phyloP scores from a whole-genome alignment of 2,797 vertebrate species.

The Diglossa cyanea region DNA sequence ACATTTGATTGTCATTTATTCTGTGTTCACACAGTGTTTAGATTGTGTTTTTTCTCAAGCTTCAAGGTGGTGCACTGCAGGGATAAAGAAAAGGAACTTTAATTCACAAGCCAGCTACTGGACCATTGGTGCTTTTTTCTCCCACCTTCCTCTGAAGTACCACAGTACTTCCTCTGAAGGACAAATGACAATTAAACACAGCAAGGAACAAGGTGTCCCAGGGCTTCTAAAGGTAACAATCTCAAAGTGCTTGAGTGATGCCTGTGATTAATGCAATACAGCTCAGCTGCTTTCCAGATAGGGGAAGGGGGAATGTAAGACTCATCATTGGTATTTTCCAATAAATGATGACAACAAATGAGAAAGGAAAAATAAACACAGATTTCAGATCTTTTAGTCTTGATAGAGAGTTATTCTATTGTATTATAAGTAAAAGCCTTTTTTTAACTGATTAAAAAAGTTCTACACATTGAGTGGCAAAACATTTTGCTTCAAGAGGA shows the following conservation, averaged over 20 bases:
- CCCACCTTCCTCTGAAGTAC: not conserved
- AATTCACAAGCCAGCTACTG: not conserved
- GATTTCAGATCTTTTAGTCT: not conserved
- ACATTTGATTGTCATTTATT: not conserved
- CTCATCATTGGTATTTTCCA: not conserved
- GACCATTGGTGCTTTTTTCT: fast-evolving
- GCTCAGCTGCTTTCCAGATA: not conserved
- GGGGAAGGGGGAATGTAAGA: not conserved
- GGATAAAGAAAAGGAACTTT: not conserved
- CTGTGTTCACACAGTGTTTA: not conserved
- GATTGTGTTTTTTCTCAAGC: not conserved
- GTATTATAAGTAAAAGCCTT: not conserved
- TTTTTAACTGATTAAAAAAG: not conserved
- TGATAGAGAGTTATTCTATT: not conserved
- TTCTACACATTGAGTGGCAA: not conserved
- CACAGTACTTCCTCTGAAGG: not conserved
- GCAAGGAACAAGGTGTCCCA: not conserved
- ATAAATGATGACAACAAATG: not conserved
- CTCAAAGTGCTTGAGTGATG: not conserved
- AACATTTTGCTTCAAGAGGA: not conserved
- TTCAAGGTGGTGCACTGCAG: not conserved
- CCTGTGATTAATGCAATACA: not conserved
- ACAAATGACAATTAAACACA: not conserved
- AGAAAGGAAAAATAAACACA: not conserved
- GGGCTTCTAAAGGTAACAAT: not conserved